Conservation (phyloP, 2,113 vertebrate species). For the Serinus canaria region DNA sequence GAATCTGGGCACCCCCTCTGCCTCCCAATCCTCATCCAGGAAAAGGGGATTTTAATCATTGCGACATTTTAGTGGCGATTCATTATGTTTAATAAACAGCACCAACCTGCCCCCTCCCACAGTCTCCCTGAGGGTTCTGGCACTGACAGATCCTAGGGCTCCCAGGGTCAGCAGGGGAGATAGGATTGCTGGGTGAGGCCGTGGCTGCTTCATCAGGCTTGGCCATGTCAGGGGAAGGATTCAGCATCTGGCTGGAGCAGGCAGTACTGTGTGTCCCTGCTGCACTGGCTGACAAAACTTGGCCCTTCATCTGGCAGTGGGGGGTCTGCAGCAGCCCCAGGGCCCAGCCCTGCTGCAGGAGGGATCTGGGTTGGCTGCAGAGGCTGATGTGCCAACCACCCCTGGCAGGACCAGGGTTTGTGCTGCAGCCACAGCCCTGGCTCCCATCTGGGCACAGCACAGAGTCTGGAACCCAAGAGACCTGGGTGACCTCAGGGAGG, state of each 20-base stretch:
- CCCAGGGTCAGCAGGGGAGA: background rate
- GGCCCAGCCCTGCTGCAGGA: background rate
- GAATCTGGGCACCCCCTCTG: background rate
- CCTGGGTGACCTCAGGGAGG: too few relatives aligned
- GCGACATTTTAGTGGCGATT: background rate
- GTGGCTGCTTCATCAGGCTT: background rate
- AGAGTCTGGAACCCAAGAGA: background rate
- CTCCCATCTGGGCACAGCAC: background rate
- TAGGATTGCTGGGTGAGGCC: background rate
- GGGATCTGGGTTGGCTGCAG: rapidly evolving
- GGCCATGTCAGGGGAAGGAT: background rate
- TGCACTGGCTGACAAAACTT: rapidly evolving
- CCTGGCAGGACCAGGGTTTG: rapidly evolving
- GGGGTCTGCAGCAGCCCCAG: rapidly evolving
- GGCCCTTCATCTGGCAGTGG: background rate
- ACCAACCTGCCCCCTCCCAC: background rate
- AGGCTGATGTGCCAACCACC: rapidly evolving
- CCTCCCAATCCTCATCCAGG: background rate
- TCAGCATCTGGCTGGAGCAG: background rate
- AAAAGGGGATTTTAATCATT: conserved; percentile 9
- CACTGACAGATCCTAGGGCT: rapidly evolving
- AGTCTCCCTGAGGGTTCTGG: background rate
- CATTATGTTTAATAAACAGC: conserved; percentile 30
- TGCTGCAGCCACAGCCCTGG: background rate
- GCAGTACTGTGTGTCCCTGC: rapidly evolving